A percentile compares a stretch with the other conserved stretches of the same genome.
Evolutionary conservation across 2,113 vertebrate genomes (phyloP).

Genomic region (Gavia stellata): DNA sequence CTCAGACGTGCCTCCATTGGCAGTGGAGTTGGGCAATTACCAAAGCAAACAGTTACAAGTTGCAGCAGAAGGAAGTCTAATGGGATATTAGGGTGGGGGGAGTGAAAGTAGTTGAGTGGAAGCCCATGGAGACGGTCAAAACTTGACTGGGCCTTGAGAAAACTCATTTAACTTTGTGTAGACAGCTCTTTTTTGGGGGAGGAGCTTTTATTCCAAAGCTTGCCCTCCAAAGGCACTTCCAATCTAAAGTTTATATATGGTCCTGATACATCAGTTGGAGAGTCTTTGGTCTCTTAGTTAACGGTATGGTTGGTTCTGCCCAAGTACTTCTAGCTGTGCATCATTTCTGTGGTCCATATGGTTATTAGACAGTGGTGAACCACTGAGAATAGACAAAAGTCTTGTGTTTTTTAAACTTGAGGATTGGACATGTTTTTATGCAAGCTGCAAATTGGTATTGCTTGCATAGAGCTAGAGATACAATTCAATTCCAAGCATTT

Average conservation of each 20-base stretch:
- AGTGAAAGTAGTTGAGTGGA: background rate
- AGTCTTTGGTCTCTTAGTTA: background rate
- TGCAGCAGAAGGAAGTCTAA: background rate
- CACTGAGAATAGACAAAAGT: background rate
- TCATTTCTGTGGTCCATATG: background rate
- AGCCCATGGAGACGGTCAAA: fast-evolving
- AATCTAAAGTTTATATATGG: background rate
- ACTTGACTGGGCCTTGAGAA: background rate
- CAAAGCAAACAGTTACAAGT: background rate
- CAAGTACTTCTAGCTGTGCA: background rate
- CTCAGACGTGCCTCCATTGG: background rate
- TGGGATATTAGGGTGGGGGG: background rate
- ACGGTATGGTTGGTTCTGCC: background rate
- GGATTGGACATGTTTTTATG: background rate
- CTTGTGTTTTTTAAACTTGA: background rate
- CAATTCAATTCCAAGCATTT: background rate
- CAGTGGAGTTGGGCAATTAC: background rate
- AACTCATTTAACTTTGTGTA: background rate
- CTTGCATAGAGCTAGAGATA: background rate
- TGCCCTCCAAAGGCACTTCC: background rate
- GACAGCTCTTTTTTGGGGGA: background rate
- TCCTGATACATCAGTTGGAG: background rate
- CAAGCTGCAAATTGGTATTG: background rate
- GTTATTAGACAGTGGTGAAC: background rate
- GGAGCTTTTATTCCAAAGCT: background rate